Percentiles rank a stretch among this genome's conserved stretches.
phyloP scores from a whole-genome alignment of 2,888 invertebrate species.

The Emmelina monodactyla region DNA sequence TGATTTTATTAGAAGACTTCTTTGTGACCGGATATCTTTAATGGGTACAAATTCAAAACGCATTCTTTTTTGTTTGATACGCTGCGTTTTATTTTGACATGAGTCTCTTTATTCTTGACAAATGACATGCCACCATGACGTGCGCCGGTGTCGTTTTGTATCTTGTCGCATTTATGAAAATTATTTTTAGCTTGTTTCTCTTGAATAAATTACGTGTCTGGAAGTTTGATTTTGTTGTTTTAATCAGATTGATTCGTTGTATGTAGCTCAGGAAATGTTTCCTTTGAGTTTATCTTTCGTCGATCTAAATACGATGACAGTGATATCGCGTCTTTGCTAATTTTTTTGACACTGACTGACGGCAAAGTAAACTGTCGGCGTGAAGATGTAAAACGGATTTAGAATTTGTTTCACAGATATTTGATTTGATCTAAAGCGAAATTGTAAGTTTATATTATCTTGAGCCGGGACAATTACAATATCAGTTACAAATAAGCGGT shows the following conservation, averaged over 20 bases:
- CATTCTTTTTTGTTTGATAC: not conserved
- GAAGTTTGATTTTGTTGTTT: constrained; percentile 16
- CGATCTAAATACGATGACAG: too few relatives aligned
- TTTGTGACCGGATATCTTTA: too few relatives aligned
- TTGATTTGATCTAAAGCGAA: too few relatives aligned
- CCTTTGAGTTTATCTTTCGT: constrained; percentile 2
- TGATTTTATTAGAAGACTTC: too few relatives aligned
- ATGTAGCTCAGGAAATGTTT: constrained; percentile 4
- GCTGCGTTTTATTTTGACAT: constrained; percentile 10
- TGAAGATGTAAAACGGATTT: too few relatives aligned
- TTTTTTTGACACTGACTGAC: too few relatives aligned
- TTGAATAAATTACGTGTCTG: constrained; percentile 22
- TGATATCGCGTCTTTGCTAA: too few relatives aligned
- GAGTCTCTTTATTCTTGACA: constrained; percentile 23
- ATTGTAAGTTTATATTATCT: not conserved
- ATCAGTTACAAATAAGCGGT: not conserved
- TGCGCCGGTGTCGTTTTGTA: constrained; percentile 18
- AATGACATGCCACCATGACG: constrained; percentile 19
- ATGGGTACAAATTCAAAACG: not conserved
- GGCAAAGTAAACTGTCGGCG: too few relatives aligned
- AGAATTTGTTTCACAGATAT: too few relatives aligned
- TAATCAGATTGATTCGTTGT: not conserved
- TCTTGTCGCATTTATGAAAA: constrained; percentile 21
- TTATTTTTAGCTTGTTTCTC: constrained; percentile 22
- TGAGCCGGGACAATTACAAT: too few relatives aligned